Evolutionary conservation across 92 coral and sea anemone genomes (phyloP), one percentile per base, ranked within the genome.

Genomic region (Phenganax subtilis): DNA sequence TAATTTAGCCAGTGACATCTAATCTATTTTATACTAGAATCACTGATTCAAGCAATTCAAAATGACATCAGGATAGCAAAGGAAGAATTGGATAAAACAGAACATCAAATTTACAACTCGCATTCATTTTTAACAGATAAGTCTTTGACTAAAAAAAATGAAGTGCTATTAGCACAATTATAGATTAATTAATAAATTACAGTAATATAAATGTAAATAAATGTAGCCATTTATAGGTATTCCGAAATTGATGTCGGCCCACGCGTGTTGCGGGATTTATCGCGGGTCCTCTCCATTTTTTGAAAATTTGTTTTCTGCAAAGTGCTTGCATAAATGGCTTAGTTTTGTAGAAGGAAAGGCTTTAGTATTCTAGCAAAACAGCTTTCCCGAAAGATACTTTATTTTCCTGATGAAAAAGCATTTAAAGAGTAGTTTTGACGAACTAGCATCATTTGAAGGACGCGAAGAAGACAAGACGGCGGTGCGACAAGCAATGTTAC

Each of bases 21-120:
- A 75, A 44, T 51, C 9, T 54, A 44, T 66, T 54, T 53, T 37
- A n/a, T 58, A 25, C 10, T 90, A 94, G 98, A 94, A 27, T 80
- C 94, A 25, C 89, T 94, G 12, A 93, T 94, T 67, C 93, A 92
- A 51, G 98, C 94, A 25, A 94, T 94, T 55, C 90, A 89, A 25
- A 55, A 82, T 57, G 98, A 94, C 80, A 92, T 94, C 25, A 88
- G 79, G 29, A 88, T 90, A 62, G 97, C 97, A 16, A 88, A 94
- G 72, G 89, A 89, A 57, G 85, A 84, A 53, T 81, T 94, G 66
- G 97, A 92, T 27, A 87, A 86, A 44, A 88, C 97, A 16, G 98
- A 94, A 80, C 86, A 86, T 84, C 86, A 88, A 76, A 68, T 69
- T 16, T 90, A 85, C 84, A 81, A 75, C 72, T 72, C 88, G 11